phyloP scores from a whole-genome alignment of 1,140 invertebrate genomes.

The Rhopalosiphum maidis region DNA sequence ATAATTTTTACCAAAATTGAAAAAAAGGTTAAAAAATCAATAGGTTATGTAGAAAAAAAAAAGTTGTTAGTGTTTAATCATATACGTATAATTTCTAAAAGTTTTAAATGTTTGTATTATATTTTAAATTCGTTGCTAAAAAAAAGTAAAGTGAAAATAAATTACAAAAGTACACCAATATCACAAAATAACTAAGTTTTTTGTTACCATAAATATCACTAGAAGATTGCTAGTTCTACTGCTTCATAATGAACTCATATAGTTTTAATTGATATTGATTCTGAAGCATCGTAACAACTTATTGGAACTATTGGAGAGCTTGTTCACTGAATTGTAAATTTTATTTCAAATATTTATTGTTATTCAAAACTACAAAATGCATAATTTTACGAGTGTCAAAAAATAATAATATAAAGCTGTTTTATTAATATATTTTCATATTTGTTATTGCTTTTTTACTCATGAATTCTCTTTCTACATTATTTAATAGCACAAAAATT shows the following conservation, averaged over 20 bases:
- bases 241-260: neutral
- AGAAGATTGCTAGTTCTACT: neutral
- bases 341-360: conserved; percentile 19
- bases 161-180: neutral
- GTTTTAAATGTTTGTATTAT: neutral
- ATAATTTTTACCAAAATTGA: neutral
- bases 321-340: neutral
- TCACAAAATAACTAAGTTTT: neutral
- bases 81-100: neutral
- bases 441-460: conserved; percentile 8
- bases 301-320: neutral
- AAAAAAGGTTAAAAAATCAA: neutral
- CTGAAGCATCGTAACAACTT: neutral
- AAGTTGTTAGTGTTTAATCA: neutral
- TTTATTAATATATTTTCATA: conserved; percentile 6
- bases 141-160: neutral
- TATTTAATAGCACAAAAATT: neutral
- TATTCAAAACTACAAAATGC: neutral
- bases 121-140: neutral
- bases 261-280: neutral
- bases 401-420: neutral
- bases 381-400: neutral
- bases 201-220: neutral
- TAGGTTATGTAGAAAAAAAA: neutral
- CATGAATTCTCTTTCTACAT: neutral